Percentiles rank a stretch among this genome's conserved stretches.
phyloP scores from a whole-genome alignment of 2,113 vertebrate genomes.

The Pica pica region DNA sequence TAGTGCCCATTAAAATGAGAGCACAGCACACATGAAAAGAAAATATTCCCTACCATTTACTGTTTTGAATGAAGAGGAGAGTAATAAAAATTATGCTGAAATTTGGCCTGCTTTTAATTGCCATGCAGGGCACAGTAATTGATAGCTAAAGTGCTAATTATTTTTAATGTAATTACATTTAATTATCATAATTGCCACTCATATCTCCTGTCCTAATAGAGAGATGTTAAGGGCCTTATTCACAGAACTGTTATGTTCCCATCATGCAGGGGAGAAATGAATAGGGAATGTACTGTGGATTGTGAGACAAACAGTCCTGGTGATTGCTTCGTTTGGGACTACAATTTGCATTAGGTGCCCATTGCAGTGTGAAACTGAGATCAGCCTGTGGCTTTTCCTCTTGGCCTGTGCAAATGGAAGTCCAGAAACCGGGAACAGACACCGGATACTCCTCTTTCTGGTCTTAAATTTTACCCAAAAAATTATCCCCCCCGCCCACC shows the following conservation, averaged over 20 bases:
- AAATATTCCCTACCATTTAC: conserved; percentile 45
- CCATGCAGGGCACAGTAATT: conserved; percentile 26
- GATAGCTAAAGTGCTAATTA: conserved; percentile 70
- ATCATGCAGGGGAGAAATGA: background rate
- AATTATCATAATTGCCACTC: conserved; percentile 70
- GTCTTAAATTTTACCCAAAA: background rate
- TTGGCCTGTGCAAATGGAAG: background rate
- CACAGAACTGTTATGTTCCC: conserved; percentile 30
- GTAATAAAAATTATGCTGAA: conserved; percentile 65
- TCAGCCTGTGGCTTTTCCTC: background rate
- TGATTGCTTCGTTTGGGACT: background rate
- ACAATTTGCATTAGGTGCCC: background rate
- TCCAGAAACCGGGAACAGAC: background rate
- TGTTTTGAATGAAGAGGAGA: conserved; percentile 45
- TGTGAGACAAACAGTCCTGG: background rate
- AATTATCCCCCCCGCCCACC: background rate
- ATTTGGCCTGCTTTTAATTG: conserved; percentile 65
- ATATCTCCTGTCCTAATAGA: conserved; percentile 60
- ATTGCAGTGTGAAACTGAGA: background rate
- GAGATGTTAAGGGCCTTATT: conserved; percentile 43
- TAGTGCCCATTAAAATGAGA: conserved; percentile 41
- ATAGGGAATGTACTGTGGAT: background rate
- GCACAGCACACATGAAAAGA: background rate
- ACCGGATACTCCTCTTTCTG: background rate
- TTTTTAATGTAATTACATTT: conserved; percentile 76